A percentile compares a stretch with the other conserved stretches of the same genome.
Conservation (phyloP, 2,888 invertebrate genomes). For the Spodoptera exigua region DNA sequence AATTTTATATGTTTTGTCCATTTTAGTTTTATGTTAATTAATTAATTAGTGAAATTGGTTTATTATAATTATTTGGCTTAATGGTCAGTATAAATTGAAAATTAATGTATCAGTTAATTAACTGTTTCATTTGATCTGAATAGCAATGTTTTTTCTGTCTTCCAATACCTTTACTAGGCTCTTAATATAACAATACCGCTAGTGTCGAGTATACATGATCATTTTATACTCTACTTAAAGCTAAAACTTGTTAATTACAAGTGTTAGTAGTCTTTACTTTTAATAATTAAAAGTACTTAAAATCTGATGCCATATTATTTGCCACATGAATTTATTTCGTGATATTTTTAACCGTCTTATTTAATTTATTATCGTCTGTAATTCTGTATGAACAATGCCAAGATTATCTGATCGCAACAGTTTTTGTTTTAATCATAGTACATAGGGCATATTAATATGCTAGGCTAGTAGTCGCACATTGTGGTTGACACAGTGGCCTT, state of each 20-base stretch:
- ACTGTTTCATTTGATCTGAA: slow-evolving; percentile 83
- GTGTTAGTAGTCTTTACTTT: slow-evolving; percentile 73
- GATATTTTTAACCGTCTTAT: slow-evolving; percentile 84
- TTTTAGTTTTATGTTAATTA: slow-evolving; percentile 79
- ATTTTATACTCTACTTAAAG: slow-evolving; percentile 59
- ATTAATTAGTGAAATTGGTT: slow-evolving; percentile 81
- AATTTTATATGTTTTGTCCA: slow-evolving; percentile 83
- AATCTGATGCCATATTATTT: slow-evolving; percentile 88
- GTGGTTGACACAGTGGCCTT: slow-evolving; percentile 85
- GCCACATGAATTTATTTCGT: slow-evolving; percentile 87
- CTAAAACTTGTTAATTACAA: slow-evolving; percentile 57
- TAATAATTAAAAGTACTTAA: slow-evolving; percentile 84
- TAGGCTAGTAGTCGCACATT: slow-evolving; percentile 83
- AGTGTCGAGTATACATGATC: slow-evolving; percentile 61
- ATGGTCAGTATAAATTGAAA: slow-evolving; percentile 80
- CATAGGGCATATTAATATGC: slow-evolving; percentile 81
- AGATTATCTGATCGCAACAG: slow-evolving; percentile 70
- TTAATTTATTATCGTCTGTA: slow-evolving; percentile 81
- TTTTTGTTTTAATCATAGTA: slow-evolving; percentile 70
- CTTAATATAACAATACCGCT: slow-evolving; percentile 67
- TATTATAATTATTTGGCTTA: slow-evolving; percentile 77
- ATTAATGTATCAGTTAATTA: slow-evolving; percentile 71
- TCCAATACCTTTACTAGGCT: slow-evolving; percentile 80
- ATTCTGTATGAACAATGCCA: slow-evolving; percentile 77
- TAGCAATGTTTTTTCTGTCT: slow-evolving; percentile 87